Evolutionary conservation across 2,797 vertebrate genomes (phyloP).

Genomic region (Eulemur albifrons): DNA sequence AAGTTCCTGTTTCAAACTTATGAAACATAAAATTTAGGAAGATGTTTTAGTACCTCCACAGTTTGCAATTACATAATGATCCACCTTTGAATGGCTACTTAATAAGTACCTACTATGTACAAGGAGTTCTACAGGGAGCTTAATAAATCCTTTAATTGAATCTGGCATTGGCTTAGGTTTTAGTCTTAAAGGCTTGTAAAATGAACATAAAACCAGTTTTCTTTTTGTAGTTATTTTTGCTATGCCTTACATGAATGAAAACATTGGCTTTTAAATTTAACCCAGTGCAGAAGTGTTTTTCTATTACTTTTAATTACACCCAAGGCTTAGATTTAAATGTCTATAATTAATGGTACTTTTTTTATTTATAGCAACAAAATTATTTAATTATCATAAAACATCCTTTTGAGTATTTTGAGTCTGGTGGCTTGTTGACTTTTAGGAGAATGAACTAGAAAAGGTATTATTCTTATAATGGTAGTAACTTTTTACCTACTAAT

Average conservation of each 20-base stretch:
- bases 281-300: constrained; percentile 31
- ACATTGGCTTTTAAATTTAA: constrained; percentile 62
- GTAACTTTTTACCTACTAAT: constrained; percentile 16
- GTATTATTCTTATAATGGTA: background rate
- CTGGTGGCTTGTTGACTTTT: background rate
- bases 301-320: constrained; percentile 59
- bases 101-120: constrained; percentile 24
- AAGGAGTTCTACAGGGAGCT: background rate
- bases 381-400: constrained; percentile 4
- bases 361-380: constrained; percentile 53
- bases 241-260: constrained; percentile 67
- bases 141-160: constrained; percentile 31
- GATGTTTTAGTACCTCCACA: constrained; percentile 46
- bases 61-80: constrained; percentile 59
- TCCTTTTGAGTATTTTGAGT: background rate
- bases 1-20: constrained; percentile 56
- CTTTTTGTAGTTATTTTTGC: constrained; percentile 62
- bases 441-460: background rate
- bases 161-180: constrained; percentile 40
- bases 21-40: constrained; percentile 66
- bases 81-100: constrained; percentile 34
- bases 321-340: constrained; percentile 41
- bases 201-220: background rate
- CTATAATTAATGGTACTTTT: constrained; percentile 28
- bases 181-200: constrained; percentile 47